phyloP scores from a whole-genome alignment of 2,888 invertebrate species.

The Sarcophaga rosellei region DNA sequence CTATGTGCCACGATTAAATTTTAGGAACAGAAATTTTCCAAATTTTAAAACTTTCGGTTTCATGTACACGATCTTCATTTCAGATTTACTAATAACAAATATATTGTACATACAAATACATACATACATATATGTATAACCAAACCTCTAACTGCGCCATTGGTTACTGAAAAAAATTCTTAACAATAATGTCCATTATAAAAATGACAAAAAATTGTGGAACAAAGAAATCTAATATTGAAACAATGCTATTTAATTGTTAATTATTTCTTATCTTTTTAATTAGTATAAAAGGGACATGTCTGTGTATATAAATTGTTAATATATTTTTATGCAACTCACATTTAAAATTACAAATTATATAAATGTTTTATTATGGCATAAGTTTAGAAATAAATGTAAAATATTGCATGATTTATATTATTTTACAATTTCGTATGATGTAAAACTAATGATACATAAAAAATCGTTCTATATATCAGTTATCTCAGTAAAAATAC shows the following conservation, averaged over 20 bases:
- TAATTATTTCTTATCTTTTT: not conserved
- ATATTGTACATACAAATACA: no score
- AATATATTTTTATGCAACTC: constrained; percentile 60
- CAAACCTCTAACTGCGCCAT: no score
- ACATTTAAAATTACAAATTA: constrained; percentile 67
- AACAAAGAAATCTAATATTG: not conserved
- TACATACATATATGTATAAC: no score
- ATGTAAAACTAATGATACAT: constrained; percentile 2
- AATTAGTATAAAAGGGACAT: not conserved
- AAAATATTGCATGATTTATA: constrained; percentile 56
- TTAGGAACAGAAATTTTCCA: no score
- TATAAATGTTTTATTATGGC: constrained; percentile 58
- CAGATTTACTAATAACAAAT: no score
- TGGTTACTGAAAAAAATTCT: no score
- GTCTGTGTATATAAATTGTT: constrained; percentile 61
- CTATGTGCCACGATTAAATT: no score
- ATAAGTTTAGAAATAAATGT: constrained; percentile 57
- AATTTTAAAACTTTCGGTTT: no score
- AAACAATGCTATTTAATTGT: not conserved
- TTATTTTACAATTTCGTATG: constrained; percentile 49
- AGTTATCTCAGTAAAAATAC: not conserved
- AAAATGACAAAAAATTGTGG: no score
- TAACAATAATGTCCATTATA: no score
- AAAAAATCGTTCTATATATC: not conserved
- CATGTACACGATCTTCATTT: no score